Base-by-base conservation (phyloP, 2,113 vertebrate species). In the Poeciliopsis retropinna region DNA sequence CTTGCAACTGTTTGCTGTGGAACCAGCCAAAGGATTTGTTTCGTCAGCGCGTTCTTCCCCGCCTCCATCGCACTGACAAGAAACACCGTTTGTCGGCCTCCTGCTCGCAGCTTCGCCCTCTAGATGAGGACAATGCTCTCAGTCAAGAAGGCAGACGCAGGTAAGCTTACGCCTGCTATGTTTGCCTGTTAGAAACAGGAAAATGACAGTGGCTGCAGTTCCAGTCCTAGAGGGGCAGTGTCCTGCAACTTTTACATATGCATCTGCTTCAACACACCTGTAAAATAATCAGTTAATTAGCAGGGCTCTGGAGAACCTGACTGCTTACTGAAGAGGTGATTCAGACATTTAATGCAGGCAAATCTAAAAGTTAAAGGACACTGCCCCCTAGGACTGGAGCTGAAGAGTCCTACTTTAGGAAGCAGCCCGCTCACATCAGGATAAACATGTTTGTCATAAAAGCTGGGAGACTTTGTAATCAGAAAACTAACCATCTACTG, bases 31-130 rank as follows among this genome's bases (percentile, higher is more conserved):
- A 86, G 64, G 91, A 93, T 66, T 76, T 95, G 44, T 95, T 95
- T 73, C 94, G 94, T 63, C 92, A 93, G 34, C 94, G 89, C 34
- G 80, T 95, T 19, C 72, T 95, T 73, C 94, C 92, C 27, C 92
- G 91, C 64, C 88, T 95, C 51, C 89, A 91, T 25, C 92, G 90
- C 0, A 70, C 76, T 10, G 92, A 93, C 78, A 91, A 80, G 30
- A 85, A 85, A 31, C 72, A 88, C 3, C 81, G 84, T 27, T 85
- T 93, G 70, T 94, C 94, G 0, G 83, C 85, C 31, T 94, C 94
- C 79, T 95, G 94, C 82, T 85, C 89, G 0, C 90, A 93, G 80
- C 93, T 95, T 67, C 89, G 78, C 60, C 89, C 93, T 10, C 81
- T 90, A 62, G 72, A 83, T 0, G 90, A 94, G 57, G 84, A 79